A percentile compares a stretch with the other conserved stretches of the same genome.
Evolutionary conservation across 2,888 invertebrate genomes (phyloP).

Genomic region (Bombylius major): DNA sequence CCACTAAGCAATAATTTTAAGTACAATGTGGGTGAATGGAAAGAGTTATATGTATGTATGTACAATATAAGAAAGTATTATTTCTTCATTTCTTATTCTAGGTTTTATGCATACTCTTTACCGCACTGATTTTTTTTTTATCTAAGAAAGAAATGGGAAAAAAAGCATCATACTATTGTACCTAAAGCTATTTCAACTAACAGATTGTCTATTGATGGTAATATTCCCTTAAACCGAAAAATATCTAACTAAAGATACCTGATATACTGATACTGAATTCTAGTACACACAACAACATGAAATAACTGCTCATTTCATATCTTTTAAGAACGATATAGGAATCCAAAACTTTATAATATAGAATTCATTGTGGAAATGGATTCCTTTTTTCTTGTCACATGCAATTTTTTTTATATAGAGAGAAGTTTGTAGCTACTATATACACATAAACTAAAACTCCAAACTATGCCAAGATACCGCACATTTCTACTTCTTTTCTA

Average conservation of each 20-base stretch:
- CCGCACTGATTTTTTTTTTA: not conserved
- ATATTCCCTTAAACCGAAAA: conserved; percentile 2
- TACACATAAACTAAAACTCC: not conserved
- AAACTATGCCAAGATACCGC: not conserved
- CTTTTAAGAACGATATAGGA: too few relatives aligned
- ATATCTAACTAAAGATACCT: not conserved
- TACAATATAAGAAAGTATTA: too few relatives aligned
- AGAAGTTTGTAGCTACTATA: too few relatives aligned
- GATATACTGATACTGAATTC: not conserved
- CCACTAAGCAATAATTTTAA: not conserved
- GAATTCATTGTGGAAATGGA: not conserved
- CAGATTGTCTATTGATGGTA: conserved; percentile 8
- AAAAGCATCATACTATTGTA: not conserved
- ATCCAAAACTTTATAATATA: not conserved
- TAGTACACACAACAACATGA: not conserved
- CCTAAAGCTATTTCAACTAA: not conserved
- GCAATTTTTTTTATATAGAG: not conserved
- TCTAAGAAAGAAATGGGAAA: too few relatives aligned
- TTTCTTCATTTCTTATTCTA: not conserved
- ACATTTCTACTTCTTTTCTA: not conserved
- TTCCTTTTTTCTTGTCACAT: not conserved
- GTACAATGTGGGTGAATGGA: not conserved
- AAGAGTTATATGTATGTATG: not conserved
- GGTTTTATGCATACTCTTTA: not conserved
- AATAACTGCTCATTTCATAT: too few relatives aligned